Evolutionary conservation across 92 coral and sea anemone species (phyloP).

Genomic region (Zoanthus solanderi): DNA sequence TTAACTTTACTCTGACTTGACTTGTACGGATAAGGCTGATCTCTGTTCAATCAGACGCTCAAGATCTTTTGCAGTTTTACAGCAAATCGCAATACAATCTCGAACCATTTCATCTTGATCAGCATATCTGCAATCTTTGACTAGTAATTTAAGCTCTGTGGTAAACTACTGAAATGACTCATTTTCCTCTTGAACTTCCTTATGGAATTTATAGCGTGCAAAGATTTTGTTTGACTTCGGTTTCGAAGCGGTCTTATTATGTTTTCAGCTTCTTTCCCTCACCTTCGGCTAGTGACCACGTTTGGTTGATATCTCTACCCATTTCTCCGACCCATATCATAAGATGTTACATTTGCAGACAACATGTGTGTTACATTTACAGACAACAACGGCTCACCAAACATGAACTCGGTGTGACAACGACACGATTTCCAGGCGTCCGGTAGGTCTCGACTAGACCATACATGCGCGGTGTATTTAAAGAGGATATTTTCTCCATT

Average conservation of each 20-base stretch:
- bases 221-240: not conserved
- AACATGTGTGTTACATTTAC: constrained; percentile 42
- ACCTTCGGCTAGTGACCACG: constrained; percentile 48
- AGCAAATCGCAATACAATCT: constrained; percentile 65
- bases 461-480: too few relatives aligned
- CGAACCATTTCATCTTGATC: constrained; percentile 74
- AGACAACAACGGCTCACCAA: constrained; percentile 66
- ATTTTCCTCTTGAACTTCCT: constrained; percentile 42
- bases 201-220: not conserved
- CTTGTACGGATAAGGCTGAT: constrained; percentile 62
- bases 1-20: constrained; percentile 41
- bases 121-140: constrained; percentile 63
- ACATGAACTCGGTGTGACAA: constrained; percentile 26
- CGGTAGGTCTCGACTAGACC: too few relatives aligned
- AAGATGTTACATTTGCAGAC: constrained; percentile 23
- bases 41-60: constrained; percentile 64
- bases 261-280: constrained; percentile 38
- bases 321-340: constrained; percentile 67
- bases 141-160: constrained; percentile 54
- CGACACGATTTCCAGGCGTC: too few relatives aligned
- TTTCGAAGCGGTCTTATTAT: constrained; percentile 63
- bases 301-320: constrained; percentile 57
- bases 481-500: too few relatives aligned
- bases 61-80: constrained; percentile 37
- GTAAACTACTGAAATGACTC: constrained; percentile 66